phyloP scores from a whole-genome alignment of 2,888 invertebrate genomes.

The Trissonchulus latispiculum region DNA sequence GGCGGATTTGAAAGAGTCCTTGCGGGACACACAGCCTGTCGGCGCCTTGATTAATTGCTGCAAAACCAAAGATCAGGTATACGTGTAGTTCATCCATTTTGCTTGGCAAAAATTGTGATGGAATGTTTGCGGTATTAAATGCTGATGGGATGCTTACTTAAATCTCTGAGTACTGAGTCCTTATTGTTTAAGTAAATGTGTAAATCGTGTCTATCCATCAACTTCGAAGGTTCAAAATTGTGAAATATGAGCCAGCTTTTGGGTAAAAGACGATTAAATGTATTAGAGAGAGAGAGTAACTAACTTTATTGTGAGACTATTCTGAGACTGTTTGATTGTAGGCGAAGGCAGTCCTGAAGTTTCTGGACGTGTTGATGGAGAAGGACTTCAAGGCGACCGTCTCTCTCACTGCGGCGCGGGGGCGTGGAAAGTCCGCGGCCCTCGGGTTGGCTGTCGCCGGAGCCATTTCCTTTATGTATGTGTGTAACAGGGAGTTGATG shows the following conservation, averaged over 20 bases:
- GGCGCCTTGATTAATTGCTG: slow-evolving; percentile 77
- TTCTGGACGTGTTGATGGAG: slow-evolving; percentile 88
- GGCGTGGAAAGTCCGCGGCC: slow-evolving; percentile 95
- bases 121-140: too few species aligned
- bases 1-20: slow-evolving; percentile 63
- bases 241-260: too few species aligned
- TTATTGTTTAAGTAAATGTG: too few species aligned
- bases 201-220: too few species aligned
- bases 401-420: slow-evolving; percentile 79
- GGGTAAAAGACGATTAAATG: too few species aligned
- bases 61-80: slow-evolving; percentile 77
- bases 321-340: slow-evolving; percentile 34
- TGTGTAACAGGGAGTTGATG: too few species aligned
- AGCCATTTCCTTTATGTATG: slow-evolving; percentile 50
- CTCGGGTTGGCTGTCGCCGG: slow-evolving; percentile 74
- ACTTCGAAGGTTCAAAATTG: too few species aligned
- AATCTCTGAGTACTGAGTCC: too few species aligned
- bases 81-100: too few species aligned
- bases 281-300: neutral
- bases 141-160: too few species aligned
- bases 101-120: too few species aligned
- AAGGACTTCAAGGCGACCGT: slow-evolving; percentile 77
- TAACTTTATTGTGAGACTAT: neutral
- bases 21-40: slow-evolving; percentile 81
- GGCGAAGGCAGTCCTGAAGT: slow-evolving; percentile 77